Conservation (phyloP, 2,888 invertebrate species). For the Patella depressa region DNA sequence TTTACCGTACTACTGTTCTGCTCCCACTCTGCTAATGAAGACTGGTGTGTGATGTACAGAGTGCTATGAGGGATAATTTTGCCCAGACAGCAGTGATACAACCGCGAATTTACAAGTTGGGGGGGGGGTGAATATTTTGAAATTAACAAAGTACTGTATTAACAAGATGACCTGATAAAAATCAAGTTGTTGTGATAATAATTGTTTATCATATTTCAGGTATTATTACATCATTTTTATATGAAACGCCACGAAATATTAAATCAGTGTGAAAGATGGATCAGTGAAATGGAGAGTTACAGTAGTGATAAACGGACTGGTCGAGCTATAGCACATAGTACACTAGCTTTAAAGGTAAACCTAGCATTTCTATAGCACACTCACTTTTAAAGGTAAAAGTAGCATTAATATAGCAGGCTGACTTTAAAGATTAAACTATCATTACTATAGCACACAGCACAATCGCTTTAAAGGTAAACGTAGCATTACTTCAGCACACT, state of each 20-base stretch:
- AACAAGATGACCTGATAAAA: too few relatives aligned
- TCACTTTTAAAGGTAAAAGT: slow-evolving; percentile 77
- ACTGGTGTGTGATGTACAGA: too few relatives aligned
- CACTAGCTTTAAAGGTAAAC: slow-evolving; percentile 78
- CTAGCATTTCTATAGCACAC: slow-evolving; percentile 75
- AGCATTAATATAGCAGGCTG: too few relatives aligned
- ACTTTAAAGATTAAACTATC: slow-evolving; percentile 74
- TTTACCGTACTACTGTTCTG: too few relatives aligned
- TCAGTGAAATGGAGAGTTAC: slow-evolving; percentile 86
- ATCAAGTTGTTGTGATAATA: neutral
- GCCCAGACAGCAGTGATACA: too few relatives aligned
- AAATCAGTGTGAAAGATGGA: slow-evolving; percentile 90
- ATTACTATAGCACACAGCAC: too few relatives aligned
- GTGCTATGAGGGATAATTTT: too few relatives aligned
- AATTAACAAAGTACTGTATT: too few relatives aligned
- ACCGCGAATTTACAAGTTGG: too few relatives aligned
- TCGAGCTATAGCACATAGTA: slow-evolving; percentile 81
- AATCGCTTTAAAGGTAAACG: slow-evolving; percentile 77
- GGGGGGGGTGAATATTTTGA: too few relatives aligned
- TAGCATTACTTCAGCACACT: too few relatives aligned
- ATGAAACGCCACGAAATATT: slow-evolving; percentile 91
- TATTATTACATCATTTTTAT: slow-evolving; percentile 94
- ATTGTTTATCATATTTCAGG: slow-evolving; percentile 73
- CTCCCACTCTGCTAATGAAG: too few relatives aligned
- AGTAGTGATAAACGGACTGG: slow-evolving; percentile 83